phyloP scores from a whole-genome alignment of 2,113 vertebrate genomes.

The Taxidea taxus region DNA sequence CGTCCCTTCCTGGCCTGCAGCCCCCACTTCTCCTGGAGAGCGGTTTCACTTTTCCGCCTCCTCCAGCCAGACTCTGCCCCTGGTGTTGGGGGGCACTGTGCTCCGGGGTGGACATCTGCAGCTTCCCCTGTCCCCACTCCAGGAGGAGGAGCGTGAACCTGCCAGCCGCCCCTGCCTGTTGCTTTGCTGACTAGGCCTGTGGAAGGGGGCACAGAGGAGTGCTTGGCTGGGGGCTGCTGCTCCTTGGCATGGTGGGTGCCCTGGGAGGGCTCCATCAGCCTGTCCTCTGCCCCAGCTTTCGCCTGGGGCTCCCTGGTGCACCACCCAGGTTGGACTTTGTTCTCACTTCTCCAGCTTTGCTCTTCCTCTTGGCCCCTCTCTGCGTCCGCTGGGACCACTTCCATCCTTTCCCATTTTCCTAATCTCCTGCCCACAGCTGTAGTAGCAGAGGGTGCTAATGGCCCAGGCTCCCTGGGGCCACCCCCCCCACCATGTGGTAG shows the following conservation, averaged over 20 bases:
- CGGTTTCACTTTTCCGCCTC: neutral
- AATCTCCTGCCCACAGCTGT: conserved; percentile 42
- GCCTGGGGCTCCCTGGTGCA: neutral
- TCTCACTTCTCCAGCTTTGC: neutral
- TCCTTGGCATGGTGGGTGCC: neutral
- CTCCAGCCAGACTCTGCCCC: neutral
- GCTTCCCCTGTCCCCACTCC: neutral
- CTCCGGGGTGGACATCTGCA: neutral
- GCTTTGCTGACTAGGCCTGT: neutral
- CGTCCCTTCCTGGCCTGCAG: neutral
- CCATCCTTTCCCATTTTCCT: neutral
- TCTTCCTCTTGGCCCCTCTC: neutral
- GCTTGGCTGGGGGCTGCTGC: neutral
- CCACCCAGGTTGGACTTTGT: neutral
- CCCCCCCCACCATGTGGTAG: neutral
- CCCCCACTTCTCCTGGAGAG: neutral
- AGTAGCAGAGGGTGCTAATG: conserved; percentile 46
- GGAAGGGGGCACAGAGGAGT: neutral
- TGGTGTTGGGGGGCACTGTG: neutral
- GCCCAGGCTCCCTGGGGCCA: conserved; percentile 26
- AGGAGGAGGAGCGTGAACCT: neutral
- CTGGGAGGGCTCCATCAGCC: neutral
- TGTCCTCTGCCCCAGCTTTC: neutral
- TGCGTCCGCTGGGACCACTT: neutral
- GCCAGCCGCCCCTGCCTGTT: neutral